Evolutionary conservation across 2,888 invertebrate species (phyloP).

Genomic region (Steromphala cineraria): DNA sequence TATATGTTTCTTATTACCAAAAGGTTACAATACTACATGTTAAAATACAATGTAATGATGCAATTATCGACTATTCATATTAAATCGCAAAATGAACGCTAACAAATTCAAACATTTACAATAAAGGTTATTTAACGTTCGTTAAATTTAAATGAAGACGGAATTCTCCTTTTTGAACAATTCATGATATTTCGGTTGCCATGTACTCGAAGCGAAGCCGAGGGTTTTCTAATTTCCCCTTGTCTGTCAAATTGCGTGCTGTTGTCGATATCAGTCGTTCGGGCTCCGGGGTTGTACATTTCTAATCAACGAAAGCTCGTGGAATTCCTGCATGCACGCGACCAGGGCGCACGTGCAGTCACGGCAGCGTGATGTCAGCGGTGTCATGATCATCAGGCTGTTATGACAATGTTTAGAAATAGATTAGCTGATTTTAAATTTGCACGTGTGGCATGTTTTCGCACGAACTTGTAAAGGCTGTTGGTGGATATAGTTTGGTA

Average conservation of each 20-base stretch:
- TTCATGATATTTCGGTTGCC: too few species aligned
- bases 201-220: background rate
- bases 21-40: background rate
- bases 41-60: background rate
- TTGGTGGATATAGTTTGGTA: too few species aligned
- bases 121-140: too few species aligned
- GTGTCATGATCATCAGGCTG: background rate
- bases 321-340: constrained; percentile 2
- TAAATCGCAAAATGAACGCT: too few species aligned
- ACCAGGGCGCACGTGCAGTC: background rate
- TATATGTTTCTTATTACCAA: background rate
- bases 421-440: background rate
- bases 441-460: background rate
- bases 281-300: background rate
- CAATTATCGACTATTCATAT: too few species aligned
- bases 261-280: background rate
- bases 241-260: background rate
- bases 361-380: background rate
- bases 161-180: too few species aligned
- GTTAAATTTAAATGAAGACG: too few species aligned
- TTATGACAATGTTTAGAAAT: background rate
- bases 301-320: background rate
- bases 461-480: too few species aligned
- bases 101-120: too few species aligned
- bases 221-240: background rate